Base-by-base conservation (phyloP, 2,113 vertebrate species). In the Elaphurus davidianus region DNA sequence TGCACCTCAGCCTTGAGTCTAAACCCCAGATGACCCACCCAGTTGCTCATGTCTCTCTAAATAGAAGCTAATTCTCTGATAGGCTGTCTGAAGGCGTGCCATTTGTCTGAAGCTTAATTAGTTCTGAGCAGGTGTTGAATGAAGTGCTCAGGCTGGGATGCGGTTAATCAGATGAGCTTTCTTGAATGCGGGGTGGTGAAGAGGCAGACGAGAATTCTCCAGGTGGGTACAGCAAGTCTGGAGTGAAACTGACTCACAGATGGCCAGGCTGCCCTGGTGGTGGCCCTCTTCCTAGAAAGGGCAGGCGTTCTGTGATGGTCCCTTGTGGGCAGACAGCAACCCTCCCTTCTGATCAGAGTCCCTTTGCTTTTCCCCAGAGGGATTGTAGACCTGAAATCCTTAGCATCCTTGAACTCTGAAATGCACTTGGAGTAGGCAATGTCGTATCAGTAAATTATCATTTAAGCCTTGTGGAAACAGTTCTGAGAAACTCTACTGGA, bases 61-160 rank as follows among this genome's bases (percentile, higher is more conserved):
- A 94, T 64, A 96, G 92, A 86, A 95, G 64, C 14, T 0, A 40
- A 2, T 81, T 76, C 50, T 83, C 17, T 79, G 15, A n/a, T 87
- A 96, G 88, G 64, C 30, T 86, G n/a, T 97, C 81, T 95, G 17
- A 23, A 33, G 50, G n/a, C 2, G 0, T 94, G 62, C 95, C 85
- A 27, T 87, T 62, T 54, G 19, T 95, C 86, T 93, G 95, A 79
- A 54, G 67, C 40, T 79, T 97, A 83, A 92, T 97, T 89, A 89
- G 52, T 52, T 91, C 79, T 30, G 78, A 96, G 71, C 82, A 86
- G 90, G 81, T 95, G 90, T 92, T 79, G 90, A 87, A 88, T 90
- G 93, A 93, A 95, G 11, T 33, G 12, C 76, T 64, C 50, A 4
- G 81, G 27, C 45, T 15, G 62, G 74, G 52, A 40, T 40, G 30